Percentiles rank a stretch among this genome's conserved stretches.
phyloP scores from a whole-genome alignment of 2,797 vertebrate species.

The Malurus leucopterus region DNA sequence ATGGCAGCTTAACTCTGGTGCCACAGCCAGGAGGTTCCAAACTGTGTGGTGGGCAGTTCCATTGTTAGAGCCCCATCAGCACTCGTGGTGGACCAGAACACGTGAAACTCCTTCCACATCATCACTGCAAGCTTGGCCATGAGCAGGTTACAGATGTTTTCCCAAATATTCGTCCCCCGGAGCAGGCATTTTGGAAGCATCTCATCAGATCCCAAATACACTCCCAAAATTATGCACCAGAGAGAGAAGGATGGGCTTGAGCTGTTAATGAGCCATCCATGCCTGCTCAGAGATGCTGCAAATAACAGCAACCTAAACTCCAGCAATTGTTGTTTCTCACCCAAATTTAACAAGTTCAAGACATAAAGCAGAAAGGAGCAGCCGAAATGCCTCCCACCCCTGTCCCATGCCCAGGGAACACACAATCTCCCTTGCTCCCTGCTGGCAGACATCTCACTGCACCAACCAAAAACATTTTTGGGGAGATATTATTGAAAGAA shows the following conservation, averaged over 20 bases:
- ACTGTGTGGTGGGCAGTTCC: not conserved
- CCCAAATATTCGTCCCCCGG: not conserved
- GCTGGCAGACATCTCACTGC: not conserved
- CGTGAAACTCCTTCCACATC: fast-evolving
- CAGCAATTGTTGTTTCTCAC: not conserved
- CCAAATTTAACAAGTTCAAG: not conserved
- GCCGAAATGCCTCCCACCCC: not conserved
- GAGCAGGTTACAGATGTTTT: not conserved
- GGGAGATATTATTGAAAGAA: not conserved
- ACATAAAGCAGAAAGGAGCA: not conserved
- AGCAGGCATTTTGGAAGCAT: not conserved
- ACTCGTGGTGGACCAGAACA: fast-evolving
- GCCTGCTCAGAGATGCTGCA: not conserved
- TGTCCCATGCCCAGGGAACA: not conserved
- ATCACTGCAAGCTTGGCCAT: not conserved
- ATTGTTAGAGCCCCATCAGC: not conserved
- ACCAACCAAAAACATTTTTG: not conserved
- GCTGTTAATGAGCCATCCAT: not conserved
- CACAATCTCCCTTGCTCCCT: not conserved
- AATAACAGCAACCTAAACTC: not conserved
- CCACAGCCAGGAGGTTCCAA: not conserved
- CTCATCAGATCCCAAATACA: not conserved
- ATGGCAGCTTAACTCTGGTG: not conserved
- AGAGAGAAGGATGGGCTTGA: not conserved
- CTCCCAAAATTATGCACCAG: not conserved